phyloP scores from a whole-genome alignment of 2,888 invertebrate species.

The Aricia artaxerxes region DNA sequence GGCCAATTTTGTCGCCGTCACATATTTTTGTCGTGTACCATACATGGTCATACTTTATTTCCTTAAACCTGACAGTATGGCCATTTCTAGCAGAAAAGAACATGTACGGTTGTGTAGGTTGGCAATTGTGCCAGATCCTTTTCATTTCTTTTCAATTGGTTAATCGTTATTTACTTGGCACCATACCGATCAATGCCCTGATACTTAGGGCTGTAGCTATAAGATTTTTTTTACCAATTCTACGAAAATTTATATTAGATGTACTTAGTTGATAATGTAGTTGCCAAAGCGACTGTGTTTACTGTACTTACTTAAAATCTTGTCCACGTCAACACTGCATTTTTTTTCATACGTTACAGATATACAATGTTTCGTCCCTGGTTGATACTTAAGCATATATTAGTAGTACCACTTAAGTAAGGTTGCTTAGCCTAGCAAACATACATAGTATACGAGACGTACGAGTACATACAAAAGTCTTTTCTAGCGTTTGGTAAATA shows the following conservation, averaged over 20 bases:
- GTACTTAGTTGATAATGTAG: too few relatives aligned
- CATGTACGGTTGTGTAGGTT: background rate
- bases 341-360: too few relatives aligned
- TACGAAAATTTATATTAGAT: background rate
- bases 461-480: too few relatives aligned
- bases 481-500: too few relatives aligned
- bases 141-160: constrained; percentile 1
- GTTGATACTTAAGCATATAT: too few relatives aligned
- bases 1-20: background rate
- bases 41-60: background rate
- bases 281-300: too few relatives aligned
- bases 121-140: background rate
- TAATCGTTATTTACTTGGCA: background rate
- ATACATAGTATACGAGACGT: too few relatives aligned
- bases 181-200: background rate
- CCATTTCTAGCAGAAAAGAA: background rate
- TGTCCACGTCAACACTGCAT: too few relatives aligned
- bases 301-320: too few relatives aligned
- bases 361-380: too few relatives aligned
- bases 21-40: background rate
- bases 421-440: too few relatives aligned
- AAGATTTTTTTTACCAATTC: background rate
- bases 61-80: background rate
- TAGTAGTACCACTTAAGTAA: too few relatives aligned
- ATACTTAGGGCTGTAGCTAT: background rate